A percentile compares a stretch with the other conserved stretches of the same genome.
Evolutionary conservation across 2,797 vertebrate genomes (phyloP).

Genomic region (Acanthurus tractus): DNA sequence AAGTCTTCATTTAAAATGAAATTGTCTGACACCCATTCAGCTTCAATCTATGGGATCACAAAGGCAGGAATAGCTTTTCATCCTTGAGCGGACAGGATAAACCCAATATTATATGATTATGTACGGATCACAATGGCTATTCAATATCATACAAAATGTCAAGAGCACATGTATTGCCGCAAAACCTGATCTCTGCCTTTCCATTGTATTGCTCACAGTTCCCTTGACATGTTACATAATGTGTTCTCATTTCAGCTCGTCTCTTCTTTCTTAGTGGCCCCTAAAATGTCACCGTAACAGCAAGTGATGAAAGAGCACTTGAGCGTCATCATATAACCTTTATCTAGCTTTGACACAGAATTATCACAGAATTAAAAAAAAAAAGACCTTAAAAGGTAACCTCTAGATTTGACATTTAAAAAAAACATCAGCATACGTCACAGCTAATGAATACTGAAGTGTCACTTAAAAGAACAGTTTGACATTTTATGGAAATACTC

Average conservation of each 20-base stretch:
- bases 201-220: constrained; percentile 53
- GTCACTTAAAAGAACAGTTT: neutral
- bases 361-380: neutral
- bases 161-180: constrained; percentile 40
- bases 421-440: neutral
- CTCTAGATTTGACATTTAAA: neutral
- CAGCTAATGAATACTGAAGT: neutral
- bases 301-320: constrained; percentile 45
- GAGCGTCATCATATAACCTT: constrained; percentile 24
- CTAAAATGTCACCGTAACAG: constrained; percentile 58
- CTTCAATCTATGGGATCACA: constrained; percentile 68
- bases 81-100: constrained; percentile 66
- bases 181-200: constrained; percentile 50
- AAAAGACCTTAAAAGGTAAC: neutral
- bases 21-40: constrained; percentile 68
- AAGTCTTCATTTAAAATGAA: constrained; percentile 60
- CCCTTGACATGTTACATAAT: constrained; percentile 68
- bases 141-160: constrained; percentile 57
- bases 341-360: constrained; percentile 3
- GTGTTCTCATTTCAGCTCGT: constrained; percentile 57
- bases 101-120: constrained; percentile 78
- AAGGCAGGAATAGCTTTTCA: constrained; percentile 72
- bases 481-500: neutral
- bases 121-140: constrained; percentile 61
- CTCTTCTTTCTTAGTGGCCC: constrained; percentile 38